These are phyloP conservation scores for Alauda arvensis DNA, from an alignment of 2,797 vertebrate genomes.

Conservation along the genomic window DNA sequence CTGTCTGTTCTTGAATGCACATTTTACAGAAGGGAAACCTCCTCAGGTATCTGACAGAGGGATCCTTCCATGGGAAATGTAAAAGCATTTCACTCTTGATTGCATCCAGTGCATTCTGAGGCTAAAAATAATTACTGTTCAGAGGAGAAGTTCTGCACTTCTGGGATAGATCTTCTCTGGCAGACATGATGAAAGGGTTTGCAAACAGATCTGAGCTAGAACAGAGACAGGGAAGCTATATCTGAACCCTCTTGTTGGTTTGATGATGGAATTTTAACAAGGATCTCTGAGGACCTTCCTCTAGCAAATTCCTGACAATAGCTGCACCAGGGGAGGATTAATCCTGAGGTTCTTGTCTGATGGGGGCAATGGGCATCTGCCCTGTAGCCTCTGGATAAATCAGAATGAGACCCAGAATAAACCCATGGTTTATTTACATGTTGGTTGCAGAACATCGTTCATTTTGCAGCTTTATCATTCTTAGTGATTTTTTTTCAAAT, in stretches of 20 bases:
- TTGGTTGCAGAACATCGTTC: background rate
- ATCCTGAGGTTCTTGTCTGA: background rate
- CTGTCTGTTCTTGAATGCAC: background rate
- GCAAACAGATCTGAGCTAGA: constrained; percentile 2
- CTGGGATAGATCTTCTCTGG: constrained; percentile 35
- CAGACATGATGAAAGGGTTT: constrained; percentile 34
- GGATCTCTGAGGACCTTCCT: background rate
- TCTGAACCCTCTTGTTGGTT: background rate
- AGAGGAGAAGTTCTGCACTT: constrained; percentile 8
- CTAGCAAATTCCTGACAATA: background rate
- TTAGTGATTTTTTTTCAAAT: background rate
- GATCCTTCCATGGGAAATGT: constrained; percentile 15
- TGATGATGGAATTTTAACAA: constrained; percentile 1
- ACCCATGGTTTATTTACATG: background rate
- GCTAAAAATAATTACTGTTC: constrained; percentile 43
- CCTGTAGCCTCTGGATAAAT: background rate
- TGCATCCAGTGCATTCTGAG: constrained; percentile 19
- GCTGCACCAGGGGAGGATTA: background rate
- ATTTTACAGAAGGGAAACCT: background rate
- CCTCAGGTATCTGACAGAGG: background rate
- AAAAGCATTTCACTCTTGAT: constrained; percentile 20
- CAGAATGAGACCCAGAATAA: background rate
- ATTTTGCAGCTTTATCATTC: background rate
- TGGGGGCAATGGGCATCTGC: background rate
- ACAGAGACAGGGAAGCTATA: background rate